These are phyloP conservation scores for Calycopis cecrops DNA, from an alignment of 1,140 invertebrate species.

Conservation along the genomic window DNA sequence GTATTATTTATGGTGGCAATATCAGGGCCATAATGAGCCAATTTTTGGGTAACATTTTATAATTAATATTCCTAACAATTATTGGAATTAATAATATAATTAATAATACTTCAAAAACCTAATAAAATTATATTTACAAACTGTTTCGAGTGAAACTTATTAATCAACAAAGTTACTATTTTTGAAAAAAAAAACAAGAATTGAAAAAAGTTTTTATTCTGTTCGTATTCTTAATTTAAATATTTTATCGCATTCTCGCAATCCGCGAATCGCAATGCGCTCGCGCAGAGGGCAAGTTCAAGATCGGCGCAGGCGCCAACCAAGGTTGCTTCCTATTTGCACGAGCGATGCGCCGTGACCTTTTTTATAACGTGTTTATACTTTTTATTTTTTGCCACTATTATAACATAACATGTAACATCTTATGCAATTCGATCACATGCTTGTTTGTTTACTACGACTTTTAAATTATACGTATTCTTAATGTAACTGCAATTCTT, in stretches of 20 bases:
- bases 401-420: conserved; percentile 5
- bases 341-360: conserved; percentile 33
- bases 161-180: no score
- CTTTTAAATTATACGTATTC: no score
- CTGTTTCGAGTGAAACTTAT: no score
- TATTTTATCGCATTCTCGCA: no score
- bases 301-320: conserved; percentile 56
- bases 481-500: background rate
- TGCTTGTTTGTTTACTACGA: conserved; percentile 17
- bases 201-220: no score
- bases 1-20: conserved; percentile 29
- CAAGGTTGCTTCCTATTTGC: conserved; percentile 66
- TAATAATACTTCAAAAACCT: no score
- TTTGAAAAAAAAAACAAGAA: no score
- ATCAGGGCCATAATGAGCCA: conserved; percentile 29
- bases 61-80: no score
- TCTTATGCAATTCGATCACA: conserved; percentile 7
- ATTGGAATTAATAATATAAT: no score
- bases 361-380: conserved; percentile 11
- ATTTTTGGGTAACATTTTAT: conserved; percentile 4
- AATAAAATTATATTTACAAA: no score
- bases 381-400: conserved; percentile 4
- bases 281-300: conserved; percentile 65
- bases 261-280: conserved; percentile 11
- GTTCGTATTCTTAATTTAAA: no score